Base-by-base conservation (phyloP, 2,113 vertebrate genomes). In the Psettodes erumei region DNA sequence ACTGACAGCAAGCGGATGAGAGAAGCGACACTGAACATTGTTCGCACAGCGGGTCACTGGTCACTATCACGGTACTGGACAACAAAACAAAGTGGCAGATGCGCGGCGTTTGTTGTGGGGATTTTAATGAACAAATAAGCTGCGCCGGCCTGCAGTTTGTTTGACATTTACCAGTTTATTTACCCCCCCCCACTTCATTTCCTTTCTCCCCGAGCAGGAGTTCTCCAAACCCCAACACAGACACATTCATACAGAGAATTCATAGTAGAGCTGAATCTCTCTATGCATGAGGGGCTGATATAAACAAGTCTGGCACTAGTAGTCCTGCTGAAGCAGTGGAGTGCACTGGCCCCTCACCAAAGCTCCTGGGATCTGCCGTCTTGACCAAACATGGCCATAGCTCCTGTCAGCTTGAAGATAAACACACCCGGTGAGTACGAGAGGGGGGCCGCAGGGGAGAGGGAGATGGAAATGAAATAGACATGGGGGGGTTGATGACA, bases 361-460 rank as follows among this genome's bases (percentile, higher is more conserved):
- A 86, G 83, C 90, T 82, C 74, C 66, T 68, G 83, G 88, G 88
- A 92, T 88, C 84, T 54, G 83, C 83, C 5, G 84, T 65, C 83
- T 82, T 94, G 90, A 94, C 94, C 93, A 94, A 95, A 95, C 88
- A 94, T 92, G 93, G 94, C 73, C 88, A 92, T 77, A 61, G 82
- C 85, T 91, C 79, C 89, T 91, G 73, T 89, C 89, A 88, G 89
- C 88, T 82, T 74, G 78, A 91, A 88, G 79, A 91, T 93, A 93
- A 95, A 94, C 91, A 93, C 63, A 70, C 48, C 40, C 58, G 19
- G 56, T 60, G 83, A 72, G 65, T 59, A 69, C 25, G 28, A 84
- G 84, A 75, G 81, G 64, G 68, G 69, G 66, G 81, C 25, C 59
- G 50, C 66, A 12, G 51, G 65, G 58, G 50, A 82, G 65, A 79